These are phyloP conservation scores for Pseudococcus jackbeardsleyi DNA, from an alignment of 2,888 invertebrate species.

Conservation along the genomic window DNA sequence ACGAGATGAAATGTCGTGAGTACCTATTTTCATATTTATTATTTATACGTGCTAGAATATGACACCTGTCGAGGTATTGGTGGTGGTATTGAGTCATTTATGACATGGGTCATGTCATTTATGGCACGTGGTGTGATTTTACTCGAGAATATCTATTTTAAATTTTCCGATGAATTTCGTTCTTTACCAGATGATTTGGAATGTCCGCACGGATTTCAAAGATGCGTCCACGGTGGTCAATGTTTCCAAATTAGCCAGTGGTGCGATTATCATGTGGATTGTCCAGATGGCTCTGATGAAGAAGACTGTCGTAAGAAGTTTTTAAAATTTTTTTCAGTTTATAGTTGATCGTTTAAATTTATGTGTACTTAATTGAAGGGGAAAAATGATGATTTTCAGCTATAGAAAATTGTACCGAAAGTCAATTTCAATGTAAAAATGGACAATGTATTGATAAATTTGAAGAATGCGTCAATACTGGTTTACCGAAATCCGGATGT, in stretches of 20 bases:
- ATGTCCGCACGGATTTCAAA: constrained; percentile 68
- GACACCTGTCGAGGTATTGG: too few species aligned
- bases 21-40: constrained; percentile 18
- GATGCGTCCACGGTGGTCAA: constrained; percentile 70
- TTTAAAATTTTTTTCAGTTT: background rate
- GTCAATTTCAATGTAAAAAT: constrained; percentile 67
- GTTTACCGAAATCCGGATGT: constrained; percentile 67
- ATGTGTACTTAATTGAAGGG: too few species aligned
- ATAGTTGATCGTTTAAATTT: too few species aligned
- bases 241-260: constrained; percentile 70
- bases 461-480: constrained; percentile 67
- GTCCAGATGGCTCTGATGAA: constrained; percentile 72
- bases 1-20: constrained; percentile 71
- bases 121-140: too few species aligned
- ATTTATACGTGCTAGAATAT: too few species aligned
- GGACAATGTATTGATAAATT: constrained; percentile 67
- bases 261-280: constrained; percentile 71
- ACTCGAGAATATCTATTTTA: too few species aligned
- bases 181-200: constrained; percentile 67
- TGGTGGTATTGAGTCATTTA: too few species aligned
- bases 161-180: too few species aligned
- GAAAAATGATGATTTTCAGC: background rate
- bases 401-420: constrained; percentile 65
- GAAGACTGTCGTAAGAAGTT: constrained; percentile 69
- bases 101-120: background rate